Percentiles rank a stretch among this genome's conserved stretches.
Evolutionary conservation across 2,113 vertebrate genomes (phyloP).

Genomic region (Cryptomyrus ogoouensis): DNA sequence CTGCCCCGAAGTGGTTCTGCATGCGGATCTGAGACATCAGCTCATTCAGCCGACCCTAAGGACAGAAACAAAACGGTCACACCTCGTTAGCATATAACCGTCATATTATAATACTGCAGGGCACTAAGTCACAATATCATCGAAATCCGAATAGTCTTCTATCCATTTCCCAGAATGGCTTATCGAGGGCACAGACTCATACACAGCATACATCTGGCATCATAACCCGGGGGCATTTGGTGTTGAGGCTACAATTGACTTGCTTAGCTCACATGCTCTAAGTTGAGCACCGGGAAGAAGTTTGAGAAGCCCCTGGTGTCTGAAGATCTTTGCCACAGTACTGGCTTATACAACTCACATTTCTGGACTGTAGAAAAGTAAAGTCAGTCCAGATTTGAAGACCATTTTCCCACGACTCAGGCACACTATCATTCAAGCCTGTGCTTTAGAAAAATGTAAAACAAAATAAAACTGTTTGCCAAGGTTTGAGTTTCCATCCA

Average conservation of each 20-base stretch:
- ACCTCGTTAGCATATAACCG: neutral
- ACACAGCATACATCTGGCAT: neutral
- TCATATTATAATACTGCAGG: neutral
- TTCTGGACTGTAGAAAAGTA: neutral
- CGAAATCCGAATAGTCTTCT: neutral
- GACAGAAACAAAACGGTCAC: neutral
- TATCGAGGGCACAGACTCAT: neutral
- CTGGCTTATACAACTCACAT: neutral
- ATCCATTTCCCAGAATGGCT: neutral
- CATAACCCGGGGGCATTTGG: neutral
- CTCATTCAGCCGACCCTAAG: slow-evolving; percentile 91
- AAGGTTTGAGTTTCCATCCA: neutral
- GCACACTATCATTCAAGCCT: neutral
- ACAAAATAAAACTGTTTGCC: neutral
- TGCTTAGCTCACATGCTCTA: neutral
- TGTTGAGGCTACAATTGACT: neutral
- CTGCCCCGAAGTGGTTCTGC: slow-evolving; percentile 95
- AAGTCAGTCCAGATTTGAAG: neutral
- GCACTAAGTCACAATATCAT: neutral
- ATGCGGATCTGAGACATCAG: slow-evolving; percentile 98
- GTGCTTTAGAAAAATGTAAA: neutral
- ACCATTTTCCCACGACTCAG: neutral
- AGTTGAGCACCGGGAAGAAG: neutral
- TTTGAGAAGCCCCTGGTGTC: neutral
- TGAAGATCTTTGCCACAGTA: neutral